phyloP scores from a whole-genome alignment of 1,140 invertebrate genomes.

The Dysdera silvatica region DNA sequence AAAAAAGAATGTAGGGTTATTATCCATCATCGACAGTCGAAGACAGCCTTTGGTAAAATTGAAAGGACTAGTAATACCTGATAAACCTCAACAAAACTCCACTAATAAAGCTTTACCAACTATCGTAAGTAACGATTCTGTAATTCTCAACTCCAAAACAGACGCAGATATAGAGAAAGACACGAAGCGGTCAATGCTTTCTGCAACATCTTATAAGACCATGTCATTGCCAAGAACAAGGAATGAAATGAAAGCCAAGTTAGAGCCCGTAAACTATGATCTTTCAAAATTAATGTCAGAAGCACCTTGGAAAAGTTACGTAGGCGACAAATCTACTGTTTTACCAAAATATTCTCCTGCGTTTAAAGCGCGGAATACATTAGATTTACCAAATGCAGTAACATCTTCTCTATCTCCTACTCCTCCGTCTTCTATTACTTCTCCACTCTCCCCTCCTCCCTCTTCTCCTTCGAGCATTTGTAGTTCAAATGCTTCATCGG shows the following conservation, averaged over 20 bases:
- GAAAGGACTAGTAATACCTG: slow-evolving; percentile 74
- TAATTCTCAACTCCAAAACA: slow-evolving; percentile 43
- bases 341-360: slow-evolving; percentile 74
- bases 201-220: slow-evolving; percentile 15
- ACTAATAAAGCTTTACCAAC: slow-evolving; percentile 54
- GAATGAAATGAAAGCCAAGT: too few species aligned
- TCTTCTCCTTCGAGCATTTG: slow-evolving; percentile 24
- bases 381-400: slow-evolving; percentile 38
- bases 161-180: slow-evolving; percentile 25
- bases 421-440: slow-evolving; percentile 30
- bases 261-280: not conserved
- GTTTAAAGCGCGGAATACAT: slow-evolving; percentile 67
- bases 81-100: slow-evolving; percentile 40
- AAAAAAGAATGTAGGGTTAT: slow-evolving; percentile 12
- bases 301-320: slow-evolving; percentile 19
- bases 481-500: slow-evolving; percentile 21
- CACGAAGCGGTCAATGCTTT: slow-evolving; percentile 5
- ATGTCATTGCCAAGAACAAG: slow-evolving; percentile 24
- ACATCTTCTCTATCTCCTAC: slow-evolving; percentile 22
- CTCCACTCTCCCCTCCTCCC: slow-evolving; percentile 19
- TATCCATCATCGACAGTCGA: slow-evolving; percentile 14
- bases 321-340: not conserved
- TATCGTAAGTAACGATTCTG: slow-evolving; percentile 60
- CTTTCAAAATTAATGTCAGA: not conserved
- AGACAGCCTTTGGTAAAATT: slow-evolving; percentile 50